phyloP scores from a whole-genome alignment of 2,888 invertebrate species.

The Barypeithes pellucidus region DNA sequence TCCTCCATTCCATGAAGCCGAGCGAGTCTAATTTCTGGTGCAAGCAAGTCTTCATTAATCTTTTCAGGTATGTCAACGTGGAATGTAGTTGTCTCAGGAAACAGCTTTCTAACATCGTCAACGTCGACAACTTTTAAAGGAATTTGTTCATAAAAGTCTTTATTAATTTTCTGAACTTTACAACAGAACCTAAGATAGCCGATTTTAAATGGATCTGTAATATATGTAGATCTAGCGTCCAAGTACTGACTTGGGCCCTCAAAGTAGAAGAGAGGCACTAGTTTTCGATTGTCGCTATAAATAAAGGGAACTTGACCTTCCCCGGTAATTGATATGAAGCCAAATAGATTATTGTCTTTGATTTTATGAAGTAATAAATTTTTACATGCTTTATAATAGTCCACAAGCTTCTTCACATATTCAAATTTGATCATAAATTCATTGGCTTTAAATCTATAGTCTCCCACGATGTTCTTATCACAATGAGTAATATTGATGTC shows the following conservation, averaged over 20 bases:
- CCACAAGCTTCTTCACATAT: slow-evolving; percentile 30
- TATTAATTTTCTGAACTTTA: slow-evolving; percentile 39
- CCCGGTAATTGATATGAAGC: slow-evolving; percentile 47
- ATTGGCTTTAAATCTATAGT: slow-evolving; percentile 15
- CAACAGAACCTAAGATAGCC: slow-evolving; percentile 49
- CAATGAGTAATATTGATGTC: slow-evolving; percentile 48
- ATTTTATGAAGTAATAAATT: slow-evolving; percentile 2
- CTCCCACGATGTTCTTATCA: slow-evolving; percentile 32
- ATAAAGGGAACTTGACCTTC: slow-evolving; percentile 50
- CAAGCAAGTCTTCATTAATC: slow-evolving; percentile 9
- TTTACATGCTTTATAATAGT: slow-evolving; percentile 28
- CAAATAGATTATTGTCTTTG: slow-evolving; percentile 31
- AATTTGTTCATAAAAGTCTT: slow-evolving; percentile 23
- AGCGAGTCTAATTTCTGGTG: slow-evolving; percentile 24
- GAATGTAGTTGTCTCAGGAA: slow-evolving; percentile 27
- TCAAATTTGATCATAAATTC: slow-evolving; percentile 37
- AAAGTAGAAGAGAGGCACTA: slow-evolving; percentile 54
- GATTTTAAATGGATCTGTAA: slow-evolving; percentile 47
- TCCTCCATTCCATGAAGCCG: slow-evolving; percentile 3
- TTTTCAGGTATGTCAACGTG: slow-evolving; percentile 24
- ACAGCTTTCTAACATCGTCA: slow-evolving; percentile 23
- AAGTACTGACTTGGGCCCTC: slow-evolving; percentile 44
- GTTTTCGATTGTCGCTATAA: slow-evolving; percentile 16
- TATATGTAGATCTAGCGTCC: slow-evolving; percentile 22
- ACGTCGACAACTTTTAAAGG: slow-evolving; percentile 40